Evolutionary conservation across 2,113 vertebrate genomes (phyloP).

Genomic region (Chrysemys picta): DNA sequence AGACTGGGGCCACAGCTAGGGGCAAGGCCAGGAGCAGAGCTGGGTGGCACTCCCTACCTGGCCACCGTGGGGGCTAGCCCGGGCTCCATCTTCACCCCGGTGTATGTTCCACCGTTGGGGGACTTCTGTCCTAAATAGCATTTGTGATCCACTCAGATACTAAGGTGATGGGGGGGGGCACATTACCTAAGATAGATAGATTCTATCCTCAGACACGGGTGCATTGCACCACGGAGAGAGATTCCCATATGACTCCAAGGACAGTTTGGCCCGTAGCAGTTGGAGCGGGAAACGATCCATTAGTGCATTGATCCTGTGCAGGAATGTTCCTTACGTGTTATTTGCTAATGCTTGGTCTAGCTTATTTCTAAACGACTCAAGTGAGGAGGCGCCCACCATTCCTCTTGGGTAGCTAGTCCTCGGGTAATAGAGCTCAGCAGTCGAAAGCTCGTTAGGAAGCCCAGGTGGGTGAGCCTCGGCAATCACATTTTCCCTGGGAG

Average conservation of each 20-base stretch:
- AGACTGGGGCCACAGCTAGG: too few relatives aligned
- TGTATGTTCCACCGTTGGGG: too few relatives aligned
- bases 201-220: background rate
- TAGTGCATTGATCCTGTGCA: background rate
- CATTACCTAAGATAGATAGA: background rate
- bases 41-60: too few relatives aligned
- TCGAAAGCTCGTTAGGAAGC: background rate
- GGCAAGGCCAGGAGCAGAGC: too few relatives aligned
- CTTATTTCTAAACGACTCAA: background rate
- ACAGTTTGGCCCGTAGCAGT: background rate
- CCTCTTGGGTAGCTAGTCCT: background rate
- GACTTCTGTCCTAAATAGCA: too few relatives aligned
- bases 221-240: background rate
- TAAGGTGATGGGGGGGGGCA: background rate
- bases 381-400: background rate
- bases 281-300: background rate
- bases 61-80: too few relatives aligned
- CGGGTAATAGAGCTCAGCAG: background rate
- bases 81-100: too few relatives aligned
- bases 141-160: background rate
- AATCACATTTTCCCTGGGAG: background rate
- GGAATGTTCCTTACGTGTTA: background rate
- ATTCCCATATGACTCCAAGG: background rate
- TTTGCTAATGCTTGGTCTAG: background rate
- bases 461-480: background rate